Percentiles rank a stretch among this genome's conserved stretches.
phyloP scores from a whole-genome alignment of 2,113 vertebrate genomes.

The Tamias sibiricus region DNA sequence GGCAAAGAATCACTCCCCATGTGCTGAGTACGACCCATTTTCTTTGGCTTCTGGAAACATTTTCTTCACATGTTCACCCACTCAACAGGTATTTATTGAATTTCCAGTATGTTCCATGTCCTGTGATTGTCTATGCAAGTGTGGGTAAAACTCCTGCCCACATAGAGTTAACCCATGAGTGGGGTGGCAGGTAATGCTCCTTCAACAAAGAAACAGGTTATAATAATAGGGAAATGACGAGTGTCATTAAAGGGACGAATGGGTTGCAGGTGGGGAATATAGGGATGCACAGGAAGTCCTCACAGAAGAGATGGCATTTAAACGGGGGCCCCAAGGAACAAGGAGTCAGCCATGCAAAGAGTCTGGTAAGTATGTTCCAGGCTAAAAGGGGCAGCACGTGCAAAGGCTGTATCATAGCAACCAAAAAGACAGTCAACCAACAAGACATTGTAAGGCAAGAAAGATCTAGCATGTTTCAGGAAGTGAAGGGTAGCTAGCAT shows the following conservation, averaged over 20 bases:
- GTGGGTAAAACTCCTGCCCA: not conserved
- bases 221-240: not conserved
- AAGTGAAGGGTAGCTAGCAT: not conserved
- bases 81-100: not conserved
- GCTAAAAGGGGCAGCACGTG: too few relatives aligned
- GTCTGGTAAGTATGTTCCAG: not conserved
- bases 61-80: not conserved
- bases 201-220: not conserved
- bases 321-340: too few relatives aligned
- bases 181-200: not conserved
- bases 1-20: not conserved
- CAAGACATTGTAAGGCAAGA: too few relatives aligned
- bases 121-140: not conserved
- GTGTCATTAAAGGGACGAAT: not conserved
- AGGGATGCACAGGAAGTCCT: not conserved
- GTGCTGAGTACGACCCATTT: not conserved
- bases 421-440: too few relatives aligned
- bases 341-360: too few relatives aligned
- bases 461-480: not conserved
- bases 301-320: not conserved
- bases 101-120: not conserved
- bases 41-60: not conserved
- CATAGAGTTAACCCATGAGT: rapidly evolving
- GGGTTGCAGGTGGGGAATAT: not conserved
- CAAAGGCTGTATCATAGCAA: too few relatives aligned